These are phyloP conservation scores for Brachionus plicatilis DNA, from an alignment of 1,140 invertebrate genomes.

Conservation along the genomic window DNA sequence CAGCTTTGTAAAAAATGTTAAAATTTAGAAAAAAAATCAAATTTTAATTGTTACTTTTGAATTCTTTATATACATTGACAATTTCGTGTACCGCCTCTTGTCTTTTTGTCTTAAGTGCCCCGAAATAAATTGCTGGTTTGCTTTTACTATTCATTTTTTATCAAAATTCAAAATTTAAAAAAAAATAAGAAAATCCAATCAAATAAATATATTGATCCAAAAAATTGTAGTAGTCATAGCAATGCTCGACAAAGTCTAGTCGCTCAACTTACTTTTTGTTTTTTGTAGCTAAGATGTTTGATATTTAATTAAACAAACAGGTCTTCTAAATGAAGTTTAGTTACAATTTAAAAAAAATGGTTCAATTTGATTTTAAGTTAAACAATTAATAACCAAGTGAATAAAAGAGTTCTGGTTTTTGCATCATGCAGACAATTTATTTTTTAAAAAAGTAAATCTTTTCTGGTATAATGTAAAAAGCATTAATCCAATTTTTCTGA, in stretches of 20 bases:
- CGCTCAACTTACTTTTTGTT: background rate
- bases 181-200: background rate
- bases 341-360: background rate
- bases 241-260: background rate
- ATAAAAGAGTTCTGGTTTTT: no score
- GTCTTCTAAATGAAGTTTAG: background rate
- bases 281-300: background rate
- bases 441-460: no score
- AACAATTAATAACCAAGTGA: no score
- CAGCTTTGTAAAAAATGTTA: background rate
- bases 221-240: background rate
- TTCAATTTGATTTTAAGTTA: no score
- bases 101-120: background rate
- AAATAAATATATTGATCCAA: background rate
- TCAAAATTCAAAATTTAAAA: background rate
- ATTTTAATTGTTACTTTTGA: background rate
- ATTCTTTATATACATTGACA: background rate
- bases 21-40: background rate
- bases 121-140: background rate
- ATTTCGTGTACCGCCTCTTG: background rate
- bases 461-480: no score
- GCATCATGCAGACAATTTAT: no score
- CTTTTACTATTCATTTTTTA: background rate
- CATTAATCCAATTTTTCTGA: no score
- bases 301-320: background rate